Evolutionary conservation across 2,113 vertebrate species (phyloP), one percentile per base, ranked within the genome.

Genomic region (Hemiprocne comata): DNA sequence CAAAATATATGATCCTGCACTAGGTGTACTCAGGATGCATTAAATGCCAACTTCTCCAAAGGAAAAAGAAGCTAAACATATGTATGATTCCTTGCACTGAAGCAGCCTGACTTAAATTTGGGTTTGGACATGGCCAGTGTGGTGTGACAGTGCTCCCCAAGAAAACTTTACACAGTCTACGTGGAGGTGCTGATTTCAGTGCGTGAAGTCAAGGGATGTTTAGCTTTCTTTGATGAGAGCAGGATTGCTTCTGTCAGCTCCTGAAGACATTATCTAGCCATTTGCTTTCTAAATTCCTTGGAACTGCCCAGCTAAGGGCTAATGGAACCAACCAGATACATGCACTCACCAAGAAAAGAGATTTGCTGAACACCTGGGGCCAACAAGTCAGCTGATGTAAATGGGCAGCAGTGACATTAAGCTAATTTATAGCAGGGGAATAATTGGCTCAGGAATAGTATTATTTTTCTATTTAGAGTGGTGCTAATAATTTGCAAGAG

Each of bases 381-480:
- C 80, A 87, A 81, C 88, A 85, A 83, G 72, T 96, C 80, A 51
- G 70, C 69, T 92, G 88, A 71, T 84, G 84, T 38, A 84, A 90
- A 92, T 72, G 79, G 53, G 83, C 65, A 90, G 54, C 80, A 87
- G 1, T 87, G 92, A 51, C 83, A 69, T 80, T 58, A 24, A 72
- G 53, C n/a, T 93, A 81, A 92, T 92, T 95, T 94, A 87, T 29
- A 58, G 57, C 94, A 90, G 90, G 67, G 38, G 53, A 71, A 71
- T 33, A 61, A 80, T 75, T 95, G 93, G 89, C 64, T 54, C 33
- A 61, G 65, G 19, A 79, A 84, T 61, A 64, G 29, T 89, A 33
- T 24, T 87, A 73, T 93, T 92, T 92, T 85, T 90, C 91, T 97
- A 29, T 87, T 93, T 86, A 93, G 69, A 93, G 82, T 60, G n/a